Base-by-base conservation (phyloP, 92 coral and sea anemone species). In the Meandrina meandrites region DNA sequence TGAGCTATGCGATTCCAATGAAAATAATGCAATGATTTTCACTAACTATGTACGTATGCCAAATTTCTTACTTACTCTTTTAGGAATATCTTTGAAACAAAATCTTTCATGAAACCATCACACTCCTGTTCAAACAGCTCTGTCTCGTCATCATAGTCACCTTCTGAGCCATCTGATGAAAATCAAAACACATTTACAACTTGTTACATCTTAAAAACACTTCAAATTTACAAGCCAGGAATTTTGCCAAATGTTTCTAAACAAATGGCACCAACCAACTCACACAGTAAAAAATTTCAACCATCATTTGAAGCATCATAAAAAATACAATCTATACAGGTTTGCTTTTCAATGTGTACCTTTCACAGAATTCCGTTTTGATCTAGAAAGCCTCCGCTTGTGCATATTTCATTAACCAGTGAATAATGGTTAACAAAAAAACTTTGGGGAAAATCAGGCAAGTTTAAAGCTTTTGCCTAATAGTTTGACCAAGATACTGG, bases 41-140 rank as follows among this genome's bases (percentile, higher is more conserved):
- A 17, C 27, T 21, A 8, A 70, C 75, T 24, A 32, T n/a, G 31
- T 12, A n/a, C 24, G 11, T 28, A 11, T 22, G 79, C 17, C 13
- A 28, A 69, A 21, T 16, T 51, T 51, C 15, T 21, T 22, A 31
- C 90, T 86, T 88, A 97, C 99, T 93, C 89, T 54, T 84, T 79
- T 14, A 93, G 81, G 79, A 97, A 97, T 79, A 97, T 95, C 80
- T 92, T 95, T 74, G 90, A 28, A 31, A 97, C 99, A 93, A 97
- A 93, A 17, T 87, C 91, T 32, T 88, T 94, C 94, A 97, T 92
- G 34, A 97, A 97, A 58, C 56, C 92, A 31, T 95, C 92, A 84
- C 98, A 85, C 77, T 97, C 98, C 53, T 88, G 84, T 22, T 91
- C 98, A 92, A 97, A 97, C 64, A 91, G 91, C 14, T 88, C 94